Evolutionary conservation across 1,140 invertebrate genomes (phyloP), one percentile per base, ranked within the genome.

Genomic region (Ephestia elutella): DNA sequence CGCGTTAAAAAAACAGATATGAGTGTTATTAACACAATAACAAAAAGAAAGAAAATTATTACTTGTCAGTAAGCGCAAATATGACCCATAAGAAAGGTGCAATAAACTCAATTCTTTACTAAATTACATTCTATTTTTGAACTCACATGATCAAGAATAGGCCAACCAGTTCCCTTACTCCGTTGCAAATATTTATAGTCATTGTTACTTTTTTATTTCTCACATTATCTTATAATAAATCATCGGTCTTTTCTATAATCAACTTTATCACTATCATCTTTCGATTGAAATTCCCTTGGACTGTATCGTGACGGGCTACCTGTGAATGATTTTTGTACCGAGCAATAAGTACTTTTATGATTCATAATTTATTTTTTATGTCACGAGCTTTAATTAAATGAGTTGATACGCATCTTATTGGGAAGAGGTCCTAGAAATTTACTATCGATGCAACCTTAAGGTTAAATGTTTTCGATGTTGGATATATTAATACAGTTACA

Each of bases 181-280:
- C 38, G 38, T 44, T 44, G 38, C 38, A 44, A 44, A 44, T 44
- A 44, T 44, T 44, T 44, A 44, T 44, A 44, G 38, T 44, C 38
- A 44, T 44, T 44, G 13, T 44, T 2, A 44, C 13, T 44, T 44
- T 44, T 44, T 44, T 44, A 15, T 44, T 44, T 15, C 15, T 44
- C 38, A 15, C 38, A 15, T 44, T 44, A 44, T 44, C n/a, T 44
- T 17, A 44, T 44, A 15, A 44, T 44, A 44, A 32, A 15, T 44
- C 38, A 44, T 17, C 2, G 13, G n/a, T 44, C 2, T 8, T 15
- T 35, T 15, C 10, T 44, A 32, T 11, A 10, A 32, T 4, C 38
- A 44, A n/a, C 38, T 44, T 44, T 44, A 44, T 15, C 15, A 15
- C 38, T 44, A 15, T 44, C n/a, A 44, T 17, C 1, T 15, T 44